Conservation (phyloP, 2,888 invertebrate genomes). For the Cryptus armator region DNA sequence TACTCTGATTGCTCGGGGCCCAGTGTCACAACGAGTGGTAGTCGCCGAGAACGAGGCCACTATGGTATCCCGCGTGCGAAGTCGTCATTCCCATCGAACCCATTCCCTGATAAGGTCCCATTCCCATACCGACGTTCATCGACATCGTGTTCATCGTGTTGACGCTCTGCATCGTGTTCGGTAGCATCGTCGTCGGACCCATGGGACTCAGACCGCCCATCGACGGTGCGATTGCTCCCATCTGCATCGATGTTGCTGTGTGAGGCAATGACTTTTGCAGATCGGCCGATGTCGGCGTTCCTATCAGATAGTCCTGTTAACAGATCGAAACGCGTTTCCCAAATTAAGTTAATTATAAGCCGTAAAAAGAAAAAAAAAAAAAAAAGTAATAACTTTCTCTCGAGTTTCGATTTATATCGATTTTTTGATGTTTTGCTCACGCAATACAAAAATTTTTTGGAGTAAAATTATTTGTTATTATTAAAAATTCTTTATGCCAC, state of each 20-base stretch:
- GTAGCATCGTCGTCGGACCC: constrained; percentile 83
- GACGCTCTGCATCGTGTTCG: constrained; percentile 83
- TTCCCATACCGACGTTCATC: constrained; percentile 83
- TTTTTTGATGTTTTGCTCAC: too few species aligned
- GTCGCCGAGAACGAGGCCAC: constrained; percentile 83
- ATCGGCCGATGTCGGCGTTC: constrained; percentile 82
- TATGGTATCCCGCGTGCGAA: constrained; percentile 82
- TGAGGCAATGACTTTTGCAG: constrained; percentile 83
- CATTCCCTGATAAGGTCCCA: constrained; percentile 83
- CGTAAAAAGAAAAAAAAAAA: constrained; percentile 2
- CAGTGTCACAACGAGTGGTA: constrained; percentile 85
- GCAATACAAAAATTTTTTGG: too few species aligned
- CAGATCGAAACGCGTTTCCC: constrained; percentile 40
- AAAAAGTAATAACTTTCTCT: not conserved
- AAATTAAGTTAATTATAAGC: constrained; percentile 11
- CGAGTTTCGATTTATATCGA: not conserved
- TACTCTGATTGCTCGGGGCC: constrained; percentile 81
- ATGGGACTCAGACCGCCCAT: constrained; percentile 84
- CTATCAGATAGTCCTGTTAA: constrained; percentile 82
- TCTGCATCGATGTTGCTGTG: constrained; percentile 84
- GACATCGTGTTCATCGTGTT: constrained; percentile 84
- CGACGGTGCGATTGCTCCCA: constrained; percentile 83
- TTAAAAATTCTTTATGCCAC: too few species aligned
- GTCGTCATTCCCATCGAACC: constrained; percentile 84
- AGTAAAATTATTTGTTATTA: too few species aligned